A percentile compares a stretch with the other conserved stretches of the same genome.
Conservation (phyloP, 2,797 vertebrate genomes). For the Tachyglossus aculeatus region DNA sequence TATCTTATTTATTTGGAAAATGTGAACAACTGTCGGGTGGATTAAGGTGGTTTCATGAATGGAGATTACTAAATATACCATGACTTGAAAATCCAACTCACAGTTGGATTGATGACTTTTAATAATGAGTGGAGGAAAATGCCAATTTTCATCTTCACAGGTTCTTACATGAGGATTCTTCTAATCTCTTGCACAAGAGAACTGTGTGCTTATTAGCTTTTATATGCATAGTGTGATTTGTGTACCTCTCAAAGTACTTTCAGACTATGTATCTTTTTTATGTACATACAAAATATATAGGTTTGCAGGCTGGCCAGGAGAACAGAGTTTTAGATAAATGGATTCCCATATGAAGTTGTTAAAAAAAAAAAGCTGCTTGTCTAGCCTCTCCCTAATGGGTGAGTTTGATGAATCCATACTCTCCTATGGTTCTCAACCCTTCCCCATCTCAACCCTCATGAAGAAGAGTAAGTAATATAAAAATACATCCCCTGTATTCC, state of each 20-base stretch:
- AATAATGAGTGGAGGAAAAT: conserved; percentile 16
- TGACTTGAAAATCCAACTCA: conserved; percentile 24
- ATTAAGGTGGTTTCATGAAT: conserved; percentile 46
- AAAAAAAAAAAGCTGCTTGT: too few relatives aligned
- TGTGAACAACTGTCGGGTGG: background rate
- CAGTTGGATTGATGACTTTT: background rate
- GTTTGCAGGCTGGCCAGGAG: background rate
- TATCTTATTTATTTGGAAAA: conserved; percentile 59
- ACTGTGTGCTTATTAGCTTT: background rate
- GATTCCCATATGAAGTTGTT: background rate
- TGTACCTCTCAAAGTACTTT: background rate
- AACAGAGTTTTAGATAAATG: background rate
- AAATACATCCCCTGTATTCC: background rate
- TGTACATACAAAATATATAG: too few relatives aligned
- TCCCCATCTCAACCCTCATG: too few relatives aligned
- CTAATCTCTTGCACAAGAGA: background rate
- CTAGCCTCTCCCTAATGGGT: too few relatives aligned
- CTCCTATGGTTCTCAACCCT: too few relatives aligned
- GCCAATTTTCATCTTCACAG: conserved; percentile 12
- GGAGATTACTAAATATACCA: conserved; percentile 15
- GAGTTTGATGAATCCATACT: too few relatives aligned
- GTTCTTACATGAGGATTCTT: background rate
- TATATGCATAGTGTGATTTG: background rate
- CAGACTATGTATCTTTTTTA: background rate
- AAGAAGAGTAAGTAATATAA: too few relatives aligned